Base-by-base conservation (phyloP, 1,140 invertebrate genomes). In the Drosophila prosaltans region DNA sequence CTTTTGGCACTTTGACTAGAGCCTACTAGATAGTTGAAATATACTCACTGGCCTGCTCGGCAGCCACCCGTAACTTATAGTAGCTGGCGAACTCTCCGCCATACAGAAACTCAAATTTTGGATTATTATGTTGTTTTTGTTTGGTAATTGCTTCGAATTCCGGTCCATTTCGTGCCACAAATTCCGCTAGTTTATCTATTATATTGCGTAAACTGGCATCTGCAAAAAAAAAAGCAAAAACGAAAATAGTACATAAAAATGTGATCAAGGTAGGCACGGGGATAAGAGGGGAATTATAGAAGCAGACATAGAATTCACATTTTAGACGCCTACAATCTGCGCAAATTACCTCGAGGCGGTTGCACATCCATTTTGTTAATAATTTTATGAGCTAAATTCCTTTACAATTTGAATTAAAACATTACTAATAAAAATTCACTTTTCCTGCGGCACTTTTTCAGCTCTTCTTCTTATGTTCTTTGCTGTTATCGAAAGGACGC, bases 81-180 rank as follows among this genome's bases (percentile, higher is more conserved):
- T 99, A 99, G 92, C 97, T 97, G 93, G 96, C 98, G 93, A 96
- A 96, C 91, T 98, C 97, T 57, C 98, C 98, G 77, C 98, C 98
- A 94, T 98, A 99, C 40, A 99, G 94, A 93, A 99, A 99, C 76
- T 96, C 95, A 94, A 99, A 99, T 92, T 98, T 98, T 10, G 98
- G 97, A 93, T 99, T 99, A 88, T 98, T 97, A 93, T 98, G 97
- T 93, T 99, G 98, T 93, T 99, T 99, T 86, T 97, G 97, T 94
- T 99, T 99, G 55, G 98, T 99, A 95, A 99, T 99, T 91, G 97
- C 95, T 94, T 99, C 98, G 93, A 99, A 99, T 92, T 99, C 98
- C 1, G 97, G 98, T 21, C 98, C 98, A 96, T 99, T 99, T 92
- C 98, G 94, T 72, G 98, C 98, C 64, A 99, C 98, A 95, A 99